Base-by-base conservation (phyloP, 2,797 vertebrate genomes). In the Hylomyscus alleni region DNA sequence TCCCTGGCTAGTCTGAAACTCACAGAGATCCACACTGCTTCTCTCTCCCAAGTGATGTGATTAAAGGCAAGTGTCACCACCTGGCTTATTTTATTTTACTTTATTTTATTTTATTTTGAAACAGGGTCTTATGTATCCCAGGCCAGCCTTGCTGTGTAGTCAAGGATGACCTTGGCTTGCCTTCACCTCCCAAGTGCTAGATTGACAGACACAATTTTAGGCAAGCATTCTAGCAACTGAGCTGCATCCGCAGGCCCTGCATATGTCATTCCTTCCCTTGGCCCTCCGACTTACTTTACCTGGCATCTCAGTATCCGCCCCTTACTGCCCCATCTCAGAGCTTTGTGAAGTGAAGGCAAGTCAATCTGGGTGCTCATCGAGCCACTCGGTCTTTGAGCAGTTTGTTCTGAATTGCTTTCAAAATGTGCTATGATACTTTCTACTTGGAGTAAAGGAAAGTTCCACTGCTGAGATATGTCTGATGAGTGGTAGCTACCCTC, bases 61-160 rank as follows among this genome's bases (percentile, higher is more conserved):
- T 87, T 72, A 72, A 72, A 87, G 34, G 65, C 13, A 8, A 14
- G 34, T 17, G 4, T 34, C 50, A 87, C 50, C n/a, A 72, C 34
- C 31, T 5, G 6, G 22, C 13, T 62, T 52, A 26, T 47, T 84
- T 82, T 40, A 14, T 65, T 65, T 85, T 52, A 24, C 52, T 86
- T 86, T 86, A 24, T 69, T 86, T 86, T 86, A 24, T 47, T 84
- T 82, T 29, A 26, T 72, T 86, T 86, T 87, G 14, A 87, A n/a
- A 73, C 52, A 87, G 22, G 22, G 44, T 56, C 65, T 54, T 29
- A 29, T 54, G 24, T 72, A 37, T 72, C 34, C 67, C n/a, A 72
- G 65, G 47, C 31, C 20, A 86, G 84, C 12, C 13, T 87, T 87
- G 65, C 22, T 54, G 0, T 72, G 14, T 87, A 19, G 50, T 87